phyloP scores from a whole-genome alignment of 2,888 invertebrate genomes.

The Lepidochitona cinerea region DNA sequence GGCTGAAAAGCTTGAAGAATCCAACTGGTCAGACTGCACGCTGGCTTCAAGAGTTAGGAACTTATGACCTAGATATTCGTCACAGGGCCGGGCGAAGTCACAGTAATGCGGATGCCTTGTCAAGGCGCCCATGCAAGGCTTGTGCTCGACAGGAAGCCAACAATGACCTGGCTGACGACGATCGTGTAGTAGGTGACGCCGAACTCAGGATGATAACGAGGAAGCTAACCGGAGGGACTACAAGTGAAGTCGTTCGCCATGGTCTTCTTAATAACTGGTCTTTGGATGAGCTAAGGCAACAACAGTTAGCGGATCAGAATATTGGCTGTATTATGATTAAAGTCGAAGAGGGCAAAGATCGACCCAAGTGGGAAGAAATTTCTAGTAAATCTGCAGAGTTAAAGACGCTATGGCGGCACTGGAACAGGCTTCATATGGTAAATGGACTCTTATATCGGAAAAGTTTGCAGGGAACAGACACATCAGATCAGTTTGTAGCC shows the following conservation, averaged over 20 bases:
- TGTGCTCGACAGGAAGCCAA: too few relatives aligned
- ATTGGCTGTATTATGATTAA: neutral
- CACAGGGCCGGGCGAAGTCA: constrained; percentile 21
- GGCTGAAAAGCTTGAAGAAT: constrained; percentile 24
- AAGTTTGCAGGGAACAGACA: too few relatives aligned
- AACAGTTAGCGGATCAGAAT: neutral
- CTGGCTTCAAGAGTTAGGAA: constrained; percentile 24
- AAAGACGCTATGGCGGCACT: neutral
- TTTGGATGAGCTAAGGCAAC: too few relatives aligned
- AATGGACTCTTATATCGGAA: neutral
- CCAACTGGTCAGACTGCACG: constrained; percentile 30
- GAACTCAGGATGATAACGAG: too few relatives aligned
- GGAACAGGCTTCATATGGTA: neutral
- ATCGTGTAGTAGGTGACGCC: too few relatives aligned
- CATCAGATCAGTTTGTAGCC: neutral
- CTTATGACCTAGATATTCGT: constrained; percentile 19
- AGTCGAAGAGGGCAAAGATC: neutral
- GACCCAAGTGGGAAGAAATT: neutral
- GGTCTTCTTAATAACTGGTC: too few relatives aligned
- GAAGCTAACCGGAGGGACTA: too few relatives aligned
- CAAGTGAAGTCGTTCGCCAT: too few relatives aligned
- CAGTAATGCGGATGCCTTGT: constrained; percentile 28
- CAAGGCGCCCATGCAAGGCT: constrained; percentile 14
- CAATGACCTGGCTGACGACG: too few relatives aligned
- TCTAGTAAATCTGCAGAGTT: neutral